Base-by-base conservation (phyloP, 2,113 vertebrate genomes). In the Silurus glanis region DNA sequence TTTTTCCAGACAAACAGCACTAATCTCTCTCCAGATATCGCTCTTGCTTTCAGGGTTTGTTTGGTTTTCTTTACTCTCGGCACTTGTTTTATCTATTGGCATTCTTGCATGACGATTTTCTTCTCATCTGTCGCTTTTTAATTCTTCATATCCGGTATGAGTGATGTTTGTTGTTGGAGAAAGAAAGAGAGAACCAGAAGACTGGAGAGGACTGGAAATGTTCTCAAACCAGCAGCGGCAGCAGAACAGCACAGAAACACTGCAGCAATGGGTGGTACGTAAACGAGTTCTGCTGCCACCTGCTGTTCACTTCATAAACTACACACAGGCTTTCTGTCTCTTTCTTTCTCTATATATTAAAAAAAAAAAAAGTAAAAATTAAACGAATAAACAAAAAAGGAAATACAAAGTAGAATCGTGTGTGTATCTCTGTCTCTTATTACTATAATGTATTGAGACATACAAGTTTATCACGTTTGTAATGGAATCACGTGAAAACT, bases 261-360 rank as follows among this genome's bases (percentile, higher is more conserved):
- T n/a, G 21, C 72, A 6, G 55, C 76, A 28, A 49, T 2, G 19
- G 19, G n/a, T 9, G 49, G 47, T 74, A 51, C 25, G 47, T 56
- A 47, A 78, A 49, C 17, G 85, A 55, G 17, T 53, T 80, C 72
- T 86, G 28, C 17, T 83, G 83, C 86, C 88, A 47, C 75, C 88
- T 89, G 25, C 80, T 75, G 88, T 19, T 49, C 86, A 64, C 71
- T 1, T 23, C 13, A 0, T 55, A 61, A 58, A 56, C 23, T 58
- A 45, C 74, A 79, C 23, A 55, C 21, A 55, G 51, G 2, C 67
- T 69, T 5, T 23, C 14, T 72, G 14, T 49, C 16, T 47, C 17
- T 49, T 1, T 74, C 1, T 45, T 5, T 45, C 2, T 45, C 14
- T 9, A 1, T 37, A 37, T 37, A 37, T 37, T 37, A 37, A n/a